phyloP scores from a whole-genome alignment of 1,140 invertebrate genomes.

The Atta colombica region DNA sequence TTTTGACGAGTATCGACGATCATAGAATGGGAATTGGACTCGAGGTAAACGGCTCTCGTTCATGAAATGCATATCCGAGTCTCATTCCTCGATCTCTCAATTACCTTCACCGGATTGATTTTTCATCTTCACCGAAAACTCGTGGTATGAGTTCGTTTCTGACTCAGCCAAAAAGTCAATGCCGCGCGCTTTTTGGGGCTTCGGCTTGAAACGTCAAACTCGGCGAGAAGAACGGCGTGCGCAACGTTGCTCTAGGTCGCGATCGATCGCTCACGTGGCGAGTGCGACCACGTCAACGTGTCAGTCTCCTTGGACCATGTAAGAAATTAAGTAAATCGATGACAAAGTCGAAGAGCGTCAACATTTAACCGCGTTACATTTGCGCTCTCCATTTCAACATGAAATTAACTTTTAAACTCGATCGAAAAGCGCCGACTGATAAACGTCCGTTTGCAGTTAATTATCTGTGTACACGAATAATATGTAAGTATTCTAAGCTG shows the following conservation, averaged over 20 bases:
- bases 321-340: conserved; percentile 38
- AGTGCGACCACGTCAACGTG: conserved; percentile 33
- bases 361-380: background rate
- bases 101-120: conserved; percentile 23
- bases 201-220: background rate
- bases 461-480: background rate
- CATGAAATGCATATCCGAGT: background rate
- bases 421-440: background rate
- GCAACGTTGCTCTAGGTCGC: conserved; percentile 60
- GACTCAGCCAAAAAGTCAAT: background rate
- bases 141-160: background rate
- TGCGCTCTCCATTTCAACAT: background rate
- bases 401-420: background rate
- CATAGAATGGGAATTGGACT: background rate
- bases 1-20: conserved; percentile 21
- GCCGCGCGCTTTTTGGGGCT: background rate
- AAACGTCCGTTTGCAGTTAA: background rate
- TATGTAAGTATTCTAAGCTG: conserved; percentile 3
- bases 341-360: conserved; percentile 17
- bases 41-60: background rate
- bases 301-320: conserved; percentile 20
- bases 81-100: background rate
- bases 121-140: background rate
- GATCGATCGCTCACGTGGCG: conserved; percentile 65
- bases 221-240: conserved; percentile 16